These are phyloP conservation scores for Nebria salina DNA, from an alignment of 2,888 invertebrate species.

Conservation along the genomic window DNA sequence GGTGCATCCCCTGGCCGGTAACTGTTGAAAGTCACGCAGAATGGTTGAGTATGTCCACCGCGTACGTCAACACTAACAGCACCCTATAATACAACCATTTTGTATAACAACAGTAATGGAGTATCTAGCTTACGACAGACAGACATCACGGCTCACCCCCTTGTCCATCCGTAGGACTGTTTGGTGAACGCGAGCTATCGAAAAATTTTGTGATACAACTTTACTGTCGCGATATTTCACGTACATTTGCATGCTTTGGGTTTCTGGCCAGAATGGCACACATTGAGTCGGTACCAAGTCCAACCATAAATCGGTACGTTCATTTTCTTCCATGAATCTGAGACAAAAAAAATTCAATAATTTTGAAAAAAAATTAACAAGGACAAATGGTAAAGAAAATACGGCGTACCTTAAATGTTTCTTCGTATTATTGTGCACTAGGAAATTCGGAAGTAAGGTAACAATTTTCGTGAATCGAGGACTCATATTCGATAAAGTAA, in stretches of 20 bases:
- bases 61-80: slow-evolving; percentile 77
- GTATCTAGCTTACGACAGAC: not conserved
- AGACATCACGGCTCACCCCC: slow-evolving; percentile 68
- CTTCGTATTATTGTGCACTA: slow-evolving; percentile 77
- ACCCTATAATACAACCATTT: slow-evolving; percentile 63
- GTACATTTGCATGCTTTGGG: slow-evolving; percentile 82
- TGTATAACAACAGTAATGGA: slow-evolving; percentile 45
- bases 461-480: slow-evolving; percentile 82
- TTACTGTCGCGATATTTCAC: slow-evolving; percentile 81
- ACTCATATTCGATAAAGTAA: slow-evolving; percentile 75
- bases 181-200: slow-evolving; percentile 73
- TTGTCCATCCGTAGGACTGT: slow-evolving; percentile 85
- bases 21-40: slow-evolving; percentile 78
- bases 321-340: slow-evolving; percentile 87
- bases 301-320: slow-evolving; percentile 84
- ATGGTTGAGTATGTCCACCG: slow-evolving; percentile 78
- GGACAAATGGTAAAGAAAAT: slow-evolving; percentile 17
- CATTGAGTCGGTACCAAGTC: slow-evolving; percentile 77
- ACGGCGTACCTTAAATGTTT: slow-evolving; percentile 63
- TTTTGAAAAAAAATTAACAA: not conserved
- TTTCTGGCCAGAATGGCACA: slow-evolving; percentile 83
- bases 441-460: slow-evolving; percentile 81
- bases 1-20: slow-evolving; percentile 83
- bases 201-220: slow-evolving; percentile 80
- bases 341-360: slow-evolving; percentile 51